Evolutionary conservation across 2,797 vertebrate species (phyloP).

Genomic region (Aselliscus stoliczkanus): DNA sequence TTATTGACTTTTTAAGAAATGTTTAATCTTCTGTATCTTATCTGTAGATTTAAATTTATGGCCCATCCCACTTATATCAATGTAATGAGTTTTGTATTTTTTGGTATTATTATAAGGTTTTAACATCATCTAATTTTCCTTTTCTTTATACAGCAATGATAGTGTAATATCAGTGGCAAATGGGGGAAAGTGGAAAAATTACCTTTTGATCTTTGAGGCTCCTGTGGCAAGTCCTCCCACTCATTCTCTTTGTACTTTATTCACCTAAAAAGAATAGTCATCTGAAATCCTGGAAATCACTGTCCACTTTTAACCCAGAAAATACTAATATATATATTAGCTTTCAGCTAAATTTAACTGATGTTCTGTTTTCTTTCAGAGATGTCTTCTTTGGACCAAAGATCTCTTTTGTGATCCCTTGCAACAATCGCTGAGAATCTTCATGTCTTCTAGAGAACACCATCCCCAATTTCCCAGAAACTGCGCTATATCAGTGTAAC

Average conservation of each 20-base stretch:
- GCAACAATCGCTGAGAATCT: slow-evolving; percentile 77
- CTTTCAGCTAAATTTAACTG: slow-evolving; percentile 13
- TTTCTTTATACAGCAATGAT: background rate
- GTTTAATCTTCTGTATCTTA: background rate
- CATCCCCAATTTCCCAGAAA: background rate
- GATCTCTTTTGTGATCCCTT: slow-evolving; percentile 87
- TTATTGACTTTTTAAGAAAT: background rate
- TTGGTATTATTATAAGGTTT: background rate
- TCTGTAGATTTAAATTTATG: background rate
- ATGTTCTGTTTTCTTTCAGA: slow-evolving; percentile 81
- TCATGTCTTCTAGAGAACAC: background rate
- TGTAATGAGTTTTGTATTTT: background rate
- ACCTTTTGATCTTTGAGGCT: background rate
- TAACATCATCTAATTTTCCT: background rate
- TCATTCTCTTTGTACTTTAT: background rate
- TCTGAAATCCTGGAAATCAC: slow-evolving; percentile 40
- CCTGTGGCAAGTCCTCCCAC: background rate
- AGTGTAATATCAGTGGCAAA: background rate
- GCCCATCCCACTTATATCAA: background rate
- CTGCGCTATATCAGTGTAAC: background rate
- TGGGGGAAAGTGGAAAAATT: background rate
- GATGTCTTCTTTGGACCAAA: slow-evolving; percentile 87
- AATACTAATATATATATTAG: background rate
- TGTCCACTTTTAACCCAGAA: background rate
- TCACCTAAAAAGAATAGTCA: slow-evolving; percentile 19